These are phyloP conservation scores for Tenthredo distinguenda DNA, from an alignment of 2,888 invertebrate species.

Conservation along the genomic window DNA sequence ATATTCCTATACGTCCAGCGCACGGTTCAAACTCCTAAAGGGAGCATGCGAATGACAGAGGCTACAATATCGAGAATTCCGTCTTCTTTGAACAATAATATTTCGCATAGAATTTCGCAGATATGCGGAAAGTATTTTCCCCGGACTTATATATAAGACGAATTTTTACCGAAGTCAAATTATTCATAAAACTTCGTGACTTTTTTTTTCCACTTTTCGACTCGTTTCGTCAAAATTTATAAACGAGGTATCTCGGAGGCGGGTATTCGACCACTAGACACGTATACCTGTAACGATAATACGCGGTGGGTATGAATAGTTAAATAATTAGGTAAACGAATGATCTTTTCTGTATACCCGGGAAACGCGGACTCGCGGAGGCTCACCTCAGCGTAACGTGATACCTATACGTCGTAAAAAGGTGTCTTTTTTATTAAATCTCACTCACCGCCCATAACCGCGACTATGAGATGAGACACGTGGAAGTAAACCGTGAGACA, in stretches of 20 bases:
- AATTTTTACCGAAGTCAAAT: no score
- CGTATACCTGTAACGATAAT: no score
- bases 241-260: not conserved
- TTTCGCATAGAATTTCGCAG: no score
- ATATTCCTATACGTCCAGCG: not conserved
- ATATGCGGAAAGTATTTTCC: no score
- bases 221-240: not conserved
- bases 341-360: not conserved
- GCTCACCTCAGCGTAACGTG: not conserved
- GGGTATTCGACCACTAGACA: no score
- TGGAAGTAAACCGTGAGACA: slow-evolving; percentile 33
- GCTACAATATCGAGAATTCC: no score
- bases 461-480: slow-evolving; percentile 6
- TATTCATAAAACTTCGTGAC: no score
- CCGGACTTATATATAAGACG: no score
- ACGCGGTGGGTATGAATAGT: not conserved
- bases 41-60: not conserved
- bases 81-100: no score
- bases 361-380: not conserved
- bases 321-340: slow-evolving; percentile 14
- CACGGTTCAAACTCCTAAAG: not conserved
- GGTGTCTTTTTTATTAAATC: slow-evolving; percentile 1
- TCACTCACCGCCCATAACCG: not conserved
- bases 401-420: slow-evolving; percentile 21
- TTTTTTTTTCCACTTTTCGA: not conserved